Conservation (phyloP, 2,888 invertebrate species). For the Phyllotreta striolata region DNA sequence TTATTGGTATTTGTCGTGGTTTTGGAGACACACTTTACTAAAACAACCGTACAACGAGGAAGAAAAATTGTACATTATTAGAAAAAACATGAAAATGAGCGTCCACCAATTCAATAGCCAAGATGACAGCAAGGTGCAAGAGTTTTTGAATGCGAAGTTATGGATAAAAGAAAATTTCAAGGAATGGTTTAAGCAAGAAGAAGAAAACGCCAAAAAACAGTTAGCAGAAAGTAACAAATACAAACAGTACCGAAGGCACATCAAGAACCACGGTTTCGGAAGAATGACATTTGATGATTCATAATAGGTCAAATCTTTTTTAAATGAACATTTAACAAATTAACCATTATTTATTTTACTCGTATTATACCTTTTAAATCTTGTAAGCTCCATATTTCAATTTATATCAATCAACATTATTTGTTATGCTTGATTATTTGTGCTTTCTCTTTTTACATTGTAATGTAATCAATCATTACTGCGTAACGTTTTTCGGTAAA, state of each 20-base stretch:
- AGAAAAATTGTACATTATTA: slow-evolving; percentile 85
- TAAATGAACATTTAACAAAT: slow-evolving; percentile 20
- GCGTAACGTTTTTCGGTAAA: no score
- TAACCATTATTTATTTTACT: slow-evolving; percentile 26
- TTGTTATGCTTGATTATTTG: no score
- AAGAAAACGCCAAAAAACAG: slow-evolving; percentile 84
- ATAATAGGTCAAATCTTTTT: slow-evolving; percentile 54
- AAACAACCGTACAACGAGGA: slow-evolving; percentile 81
- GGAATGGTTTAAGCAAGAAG: slow-evolving; percentile 82
- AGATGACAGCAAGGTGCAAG: slow-evolving; percentile 77
- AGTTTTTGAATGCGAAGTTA: slow-evolving; percentile 76
- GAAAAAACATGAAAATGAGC: slow-evolving; percentile 78
- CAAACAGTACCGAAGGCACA: slow-evolving; percentile 87
- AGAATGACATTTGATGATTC: slow-evolving; percentile 92
- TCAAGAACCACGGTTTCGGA: slow-evolving; percentile 89
- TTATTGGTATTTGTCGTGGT: slow-evolving; percentile 81
- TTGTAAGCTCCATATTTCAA: no score
- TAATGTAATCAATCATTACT: no score
- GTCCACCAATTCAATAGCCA: slow-evolving; percentile 76
- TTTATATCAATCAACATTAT: no score
- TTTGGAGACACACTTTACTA: slow-evolving; percentile 79
- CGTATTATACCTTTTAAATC: no score
- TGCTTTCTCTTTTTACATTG: no score
- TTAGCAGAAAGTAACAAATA: slow-evolving; percentile 87
- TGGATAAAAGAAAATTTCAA: slow-evolving; percentile 85